These are phyloP conservation scores for Esox niger DNA, from an alignment of 2,113 vertebrate species.

Conservation along the genomic window DNA sequence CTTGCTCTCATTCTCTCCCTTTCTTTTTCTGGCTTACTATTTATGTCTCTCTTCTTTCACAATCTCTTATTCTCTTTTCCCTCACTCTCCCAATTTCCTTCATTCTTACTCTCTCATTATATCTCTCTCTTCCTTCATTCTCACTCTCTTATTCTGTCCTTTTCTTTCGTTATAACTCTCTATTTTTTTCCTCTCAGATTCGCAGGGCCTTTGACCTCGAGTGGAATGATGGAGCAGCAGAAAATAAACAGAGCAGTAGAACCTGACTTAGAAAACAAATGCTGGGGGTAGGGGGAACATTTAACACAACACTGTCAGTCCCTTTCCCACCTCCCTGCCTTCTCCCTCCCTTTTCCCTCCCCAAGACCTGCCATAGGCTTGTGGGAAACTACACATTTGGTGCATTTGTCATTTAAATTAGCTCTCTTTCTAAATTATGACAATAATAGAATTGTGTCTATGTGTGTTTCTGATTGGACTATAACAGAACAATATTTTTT, in stretches of 20 bases:
- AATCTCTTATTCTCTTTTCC: background rate
- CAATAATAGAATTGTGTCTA: conserved; percentile 33
- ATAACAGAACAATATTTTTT: too few relatives aligned
- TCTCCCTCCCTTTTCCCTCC: background rate
- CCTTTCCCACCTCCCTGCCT: conserved; percentile 37
- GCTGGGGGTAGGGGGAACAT: conserved; percentile 50
- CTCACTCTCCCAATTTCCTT: conserved; percentile 14
- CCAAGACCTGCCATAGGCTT: conserved; percentile 51
- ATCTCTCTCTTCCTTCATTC: background rate
- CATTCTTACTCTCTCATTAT: background rate
- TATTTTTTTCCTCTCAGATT: conserved; percentile 10
- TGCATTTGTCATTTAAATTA: conserved; percentile 67
- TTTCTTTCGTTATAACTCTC: background rate
- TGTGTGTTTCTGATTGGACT: background rate
- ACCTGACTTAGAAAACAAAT: conserved; percentile 72
- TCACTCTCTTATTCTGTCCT: background rate
- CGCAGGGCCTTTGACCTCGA: conserved; percentile 69
- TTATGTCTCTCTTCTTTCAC: background rate
- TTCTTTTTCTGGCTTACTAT: conserved; percentile 1
- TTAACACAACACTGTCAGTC: conserved; percentile 31
- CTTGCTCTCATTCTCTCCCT: background rate
- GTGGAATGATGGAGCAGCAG: conserved; percentile 61
- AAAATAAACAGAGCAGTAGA: conserved; percentile 66
- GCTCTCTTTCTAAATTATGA: conserved; percentile 13
- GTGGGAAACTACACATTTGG: conserved; percentile 70